Conservation (phyloP, 2,888 invertebrate genomes). For the Tenthredo notha region DNA sequence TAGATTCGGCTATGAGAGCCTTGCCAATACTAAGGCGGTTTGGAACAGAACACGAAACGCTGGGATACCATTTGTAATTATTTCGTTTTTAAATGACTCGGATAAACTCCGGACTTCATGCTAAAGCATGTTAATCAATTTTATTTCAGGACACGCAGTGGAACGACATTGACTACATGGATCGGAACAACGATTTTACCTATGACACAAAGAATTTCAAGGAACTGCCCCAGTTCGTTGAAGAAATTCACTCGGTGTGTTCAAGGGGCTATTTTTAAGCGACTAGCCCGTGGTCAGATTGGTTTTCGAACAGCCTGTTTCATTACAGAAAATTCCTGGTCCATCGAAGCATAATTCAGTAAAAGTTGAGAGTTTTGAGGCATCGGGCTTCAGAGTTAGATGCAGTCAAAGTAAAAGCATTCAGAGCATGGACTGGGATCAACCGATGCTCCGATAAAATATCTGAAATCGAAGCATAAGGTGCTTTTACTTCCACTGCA, state of each 20-base stretch:
- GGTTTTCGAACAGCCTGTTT: too few species aligned
- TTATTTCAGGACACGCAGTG: conserved; percentile 87
- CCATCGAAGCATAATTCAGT: too few species aligned
- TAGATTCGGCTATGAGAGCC: conserved; percentile 84
- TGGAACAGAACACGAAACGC: conserved; percentile 86
- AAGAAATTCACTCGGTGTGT: conserved; percentile 82
- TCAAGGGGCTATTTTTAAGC: not conserved
- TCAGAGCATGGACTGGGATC: too few species aligned
- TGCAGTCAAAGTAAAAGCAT: too few species aligned
- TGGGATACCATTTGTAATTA: conserved; percentile 87
- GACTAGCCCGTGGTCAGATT: too few species aligned
- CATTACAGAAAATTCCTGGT: too few species aligned
- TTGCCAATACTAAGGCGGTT: conserved; percentile 84
- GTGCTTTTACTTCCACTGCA: too few species aligned
- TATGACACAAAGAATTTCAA: conserved; percentile 83
- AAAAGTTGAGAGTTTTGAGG: too few species aligned
- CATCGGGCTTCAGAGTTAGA: too few species aligned
- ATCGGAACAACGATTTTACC: conserved; percentile 89
- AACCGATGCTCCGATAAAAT: too few species aligned
- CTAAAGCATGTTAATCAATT: conserved; percentile 55
- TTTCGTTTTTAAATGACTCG: conserved; percentile 61
- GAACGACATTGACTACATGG: conserved; percentile 94
- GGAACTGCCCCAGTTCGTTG: conserved; percentile 85
- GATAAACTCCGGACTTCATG: conserved; percentile 5
- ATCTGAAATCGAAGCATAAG: too few species aligned